Evolutionary conservation across 2,113 vertebrate genomes (phyloP).

Genomic region (Origma solitaria): DNA sequence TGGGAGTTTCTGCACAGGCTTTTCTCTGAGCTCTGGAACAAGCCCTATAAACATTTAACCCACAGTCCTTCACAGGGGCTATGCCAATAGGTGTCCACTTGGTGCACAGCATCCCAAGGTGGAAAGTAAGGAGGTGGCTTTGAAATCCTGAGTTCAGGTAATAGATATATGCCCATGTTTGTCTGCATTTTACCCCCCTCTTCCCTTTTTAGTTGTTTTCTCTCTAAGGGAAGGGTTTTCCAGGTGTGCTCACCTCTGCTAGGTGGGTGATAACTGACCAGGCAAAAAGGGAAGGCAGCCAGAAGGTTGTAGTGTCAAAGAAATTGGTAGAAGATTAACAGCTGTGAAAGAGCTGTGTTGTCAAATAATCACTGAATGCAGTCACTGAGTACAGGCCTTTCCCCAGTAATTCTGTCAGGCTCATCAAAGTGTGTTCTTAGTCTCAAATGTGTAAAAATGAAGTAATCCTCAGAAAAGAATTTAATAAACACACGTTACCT

Average conservation of each 20-base stretch:
- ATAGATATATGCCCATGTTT: not conserved
- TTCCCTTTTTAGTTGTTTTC: not conserved
- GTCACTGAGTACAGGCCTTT: not conserved
- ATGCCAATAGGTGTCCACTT: not conserved
- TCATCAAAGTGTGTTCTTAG: not conserved
- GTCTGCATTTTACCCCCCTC: not conserved
- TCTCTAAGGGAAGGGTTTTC: not conserved
- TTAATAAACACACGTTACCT: not conserved
- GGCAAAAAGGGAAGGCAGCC: not conserved
- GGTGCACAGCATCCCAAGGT: not conserved
- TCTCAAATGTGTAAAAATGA: not conserved
- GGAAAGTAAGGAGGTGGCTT: not conserved
- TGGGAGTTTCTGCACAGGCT: not conserved
- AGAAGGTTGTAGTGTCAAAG: not conserved
- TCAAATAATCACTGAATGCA: not conserved
- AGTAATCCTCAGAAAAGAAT: not conserved
- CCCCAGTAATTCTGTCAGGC: not conserved
- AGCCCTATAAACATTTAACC: not conserved
- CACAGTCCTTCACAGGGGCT: not conserved
- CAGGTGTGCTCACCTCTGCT: not conserved
- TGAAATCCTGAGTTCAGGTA: not conserved
- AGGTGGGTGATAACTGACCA: not conserved
- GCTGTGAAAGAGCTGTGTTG: not conserved
- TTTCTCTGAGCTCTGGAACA: not conserved
- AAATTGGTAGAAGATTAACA: not conserved